These are phyloP conservation scores for Tretioscincus oriximinensis DNA, from an alignment of 2,113 vertebrate genomes.

Conservation along the genomic window DNA sequence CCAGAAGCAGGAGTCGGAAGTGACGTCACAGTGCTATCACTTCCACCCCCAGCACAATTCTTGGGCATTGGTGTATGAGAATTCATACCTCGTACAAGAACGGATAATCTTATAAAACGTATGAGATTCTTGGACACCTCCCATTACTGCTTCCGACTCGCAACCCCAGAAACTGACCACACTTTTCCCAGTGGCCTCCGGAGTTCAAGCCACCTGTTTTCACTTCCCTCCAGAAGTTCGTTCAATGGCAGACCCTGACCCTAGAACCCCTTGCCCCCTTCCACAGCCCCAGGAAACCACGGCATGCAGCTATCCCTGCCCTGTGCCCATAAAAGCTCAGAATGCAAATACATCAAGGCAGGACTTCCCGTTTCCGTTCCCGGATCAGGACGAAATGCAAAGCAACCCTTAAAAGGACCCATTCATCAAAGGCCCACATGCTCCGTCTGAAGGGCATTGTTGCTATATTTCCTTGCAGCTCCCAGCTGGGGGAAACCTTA, in stretches of 20 bases:
- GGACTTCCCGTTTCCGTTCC: neutral
- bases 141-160: no score
- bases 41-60: no score
- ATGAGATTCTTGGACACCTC: no score
- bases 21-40: no score
- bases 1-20: no score
- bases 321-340: neutral
- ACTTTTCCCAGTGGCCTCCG: no score
- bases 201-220: neutral
- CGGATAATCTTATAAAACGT: no score
- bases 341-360: conserved; percentile 11
- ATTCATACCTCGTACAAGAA: no score
- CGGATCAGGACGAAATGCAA: conserved; percentile 22
- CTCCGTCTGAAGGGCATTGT: conserved; percentile 32
- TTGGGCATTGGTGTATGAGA: no score
- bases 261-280: neutral
- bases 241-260: neutral
- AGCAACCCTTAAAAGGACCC: conserved; percentile 56
- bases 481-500: neutral
- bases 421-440: neutral
- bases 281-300: neutral
- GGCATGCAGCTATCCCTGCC: neutral
- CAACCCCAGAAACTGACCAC: no score
- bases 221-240: neutral
- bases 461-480: conserved; percentile 49